Evolutionary conservation across 2,888 invertebrate genomes (phyloP), one percentile per base, ranked within the genome.

Genomic region (Nudaria mundana): DNA sequence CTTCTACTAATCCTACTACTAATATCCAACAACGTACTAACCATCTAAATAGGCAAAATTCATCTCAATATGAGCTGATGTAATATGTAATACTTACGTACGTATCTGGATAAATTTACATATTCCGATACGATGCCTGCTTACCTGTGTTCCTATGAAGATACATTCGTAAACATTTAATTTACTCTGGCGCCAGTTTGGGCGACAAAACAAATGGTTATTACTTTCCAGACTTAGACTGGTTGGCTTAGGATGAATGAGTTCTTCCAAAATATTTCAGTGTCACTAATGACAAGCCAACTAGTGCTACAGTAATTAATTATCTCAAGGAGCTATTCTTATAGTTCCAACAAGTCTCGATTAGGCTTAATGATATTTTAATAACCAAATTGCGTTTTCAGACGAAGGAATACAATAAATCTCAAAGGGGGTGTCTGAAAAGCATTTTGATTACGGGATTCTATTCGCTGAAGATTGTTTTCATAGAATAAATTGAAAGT

Each of bases 181-280:
- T 69, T 69, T 56, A 53, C 51, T 46, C 36, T 23, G 29, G 57
- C 37, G 57, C 63, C 68, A 49, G 57, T 63, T 63, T 64, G 71
- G 68, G 65, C 63, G 67, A 66, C 73, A 66, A 70, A 70, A 65
- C 46, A 62, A 62, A 58, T 58, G 63, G 51, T 58, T 58, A 58
- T 62, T 54, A 52, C 58, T 52, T 47, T 44, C 22, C 43, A 52
- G 37, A 44, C 52, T 61, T 51, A 46, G 35, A 50, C 63, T 59
- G 58, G 46, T 61, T 59, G 58, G 46, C 58, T 54, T 48, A 31
- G 42, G 41, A 44, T 40, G 38, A 53, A 53, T 41, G 52, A 44
- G 42, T 37, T 40, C 40, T 51, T 47, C 38, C 22, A 53, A 46
- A 20, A 50, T 61, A 51, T 48, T 43, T 52, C 49, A 51, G 36